phyloP scores from a whole-genome alignment of 2,888 invertebrate species.

The Eilema depressum region DNA sequence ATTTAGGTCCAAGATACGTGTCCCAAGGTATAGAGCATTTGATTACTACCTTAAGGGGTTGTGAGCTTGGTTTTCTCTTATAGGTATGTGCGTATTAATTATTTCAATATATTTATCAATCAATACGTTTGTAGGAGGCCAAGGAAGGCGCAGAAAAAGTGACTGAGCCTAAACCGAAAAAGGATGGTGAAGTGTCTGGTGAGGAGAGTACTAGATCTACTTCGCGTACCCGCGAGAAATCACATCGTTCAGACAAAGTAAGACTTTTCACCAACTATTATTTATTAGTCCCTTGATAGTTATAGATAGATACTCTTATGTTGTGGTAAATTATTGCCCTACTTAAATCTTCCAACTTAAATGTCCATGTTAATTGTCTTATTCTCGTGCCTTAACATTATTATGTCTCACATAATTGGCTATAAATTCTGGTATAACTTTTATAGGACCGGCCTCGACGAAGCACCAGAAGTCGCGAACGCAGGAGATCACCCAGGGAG shows the following conservation, averaged over 20 bases:
- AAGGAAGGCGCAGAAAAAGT: slow-evolving; percentile 71
- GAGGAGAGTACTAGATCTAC: slow-evolving; percentile 71
- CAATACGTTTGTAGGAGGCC: slow-evolving; percentile 65
- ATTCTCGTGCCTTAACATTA: too few species aligned
- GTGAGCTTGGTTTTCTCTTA: too few species aligned
- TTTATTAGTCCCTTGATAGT: not conserved
- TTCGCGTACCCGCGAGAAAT: slow-evolving; percentile 75
- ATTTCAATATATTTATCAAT: too few species aligned
- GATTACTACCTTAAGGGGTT: too few species aligned
- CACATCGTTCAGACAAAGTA: slow-evolving; percentile 84
- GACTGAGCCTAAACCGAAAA: slow-evolving; percentile 70
- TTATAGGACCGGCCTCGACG: slow-evolving; percentile 68
- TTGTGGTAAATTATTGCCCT: too few species aligned
- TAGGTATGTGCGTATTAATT: too few species aligned
- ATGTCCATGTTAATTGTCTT: too few species aligned
- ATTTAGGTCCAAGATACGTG: too few species aligned
- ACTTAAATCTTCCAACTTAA: too few species aligned
- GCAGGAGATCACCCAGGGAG: slow-evolving; percentile 87
- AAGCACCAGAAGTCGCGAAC: slow-evolving; percentile 79
- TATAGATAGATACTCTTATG: not conserved
- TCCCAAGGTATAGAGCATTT: too few species aligned
- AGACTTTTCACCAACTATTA: not conserved
- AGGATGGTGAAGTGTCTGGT: slow-evolving; percentile 79
- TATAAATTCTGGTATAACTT: not conserved
- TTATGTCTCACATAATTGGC: not conserved